A percentile compares a stretch with the other conserved stretches of the same genome.
These are phyloP conservation scores for Epizoanthus ramosus DNA, from an alignment of 92 coral and sea anemone genomes.

Conservation along the genomic window DNA sequence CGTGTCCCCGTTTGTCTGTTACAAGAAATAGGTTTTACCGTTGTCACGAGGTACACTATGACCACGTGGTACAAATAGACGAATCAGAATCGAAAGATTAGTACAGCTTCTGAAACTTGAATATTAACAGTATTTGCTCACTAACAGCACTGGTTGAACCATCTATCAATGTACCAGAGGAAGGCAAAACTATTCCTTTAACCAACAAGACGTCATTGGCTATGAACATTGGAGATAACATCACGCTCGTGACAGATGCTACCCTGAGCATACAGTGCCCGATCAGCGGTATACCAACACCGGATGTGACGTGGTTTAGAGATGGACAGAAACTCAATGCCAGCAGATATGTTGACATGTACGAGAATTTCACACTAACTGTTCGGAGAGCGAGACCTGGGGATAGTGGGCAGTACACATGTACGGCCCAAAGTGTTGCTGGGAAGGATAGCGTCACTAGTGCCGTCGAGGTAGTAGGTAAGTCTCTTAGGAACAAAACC, in stretches of 20 bases:
- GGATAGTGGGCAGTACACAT: slow-evolving; percentile 67
- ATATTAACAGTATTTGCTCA: neutral
- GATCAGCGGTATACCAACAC: slow-evolving; percentile 66
- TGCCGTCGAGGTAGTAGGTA: slow-evolving; percentile 55
- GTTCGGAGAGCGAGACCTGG: slow-evolving; percentile 38
- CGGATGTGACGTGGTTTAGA: slow-evolving; percentile 66
- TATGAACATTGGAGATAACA: slow-evolving; percentile 65
- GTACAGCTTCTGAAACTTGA: neutral
- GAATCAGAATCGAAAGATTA: too few relatives aligned
- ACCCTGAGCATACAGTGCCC: slow-evolving; percentile 66
- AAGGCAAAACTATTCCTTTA: slow-evolving; percentile 46
- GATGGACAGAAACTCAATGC: slow-evolving; percentile 54
- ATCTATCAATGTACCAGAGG: slow-evolving; percentile 44
- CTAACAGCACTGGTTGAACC: slow-evolving; percentile 31
- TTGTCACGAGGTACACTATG: too few relatives aligned
- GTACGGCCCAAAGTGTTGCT: slow-evolving; percentile 63
- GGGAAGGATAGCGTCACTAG: slow-evolving; percentile 61
- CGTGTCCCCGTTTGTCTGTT: too few relatives aligned
- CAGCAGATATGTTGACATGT: slow-evolving; percentile 32
- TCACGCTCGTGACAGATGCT: slow-evolving; percentile 62
- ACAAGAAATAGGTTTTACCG: too few relatives aligned
- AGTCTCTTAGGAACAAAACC: neutral
- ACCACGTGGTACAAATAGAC: too few relatives aligned
- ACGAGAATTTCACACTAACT: slow-evolving; percentile 56
- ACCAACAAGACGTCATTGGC: slow-evolving; percentile 54